phyloP scores from a whole-genome alignment of 2,113 vertebrate species.

The Pelusios castaneus region DNA sequence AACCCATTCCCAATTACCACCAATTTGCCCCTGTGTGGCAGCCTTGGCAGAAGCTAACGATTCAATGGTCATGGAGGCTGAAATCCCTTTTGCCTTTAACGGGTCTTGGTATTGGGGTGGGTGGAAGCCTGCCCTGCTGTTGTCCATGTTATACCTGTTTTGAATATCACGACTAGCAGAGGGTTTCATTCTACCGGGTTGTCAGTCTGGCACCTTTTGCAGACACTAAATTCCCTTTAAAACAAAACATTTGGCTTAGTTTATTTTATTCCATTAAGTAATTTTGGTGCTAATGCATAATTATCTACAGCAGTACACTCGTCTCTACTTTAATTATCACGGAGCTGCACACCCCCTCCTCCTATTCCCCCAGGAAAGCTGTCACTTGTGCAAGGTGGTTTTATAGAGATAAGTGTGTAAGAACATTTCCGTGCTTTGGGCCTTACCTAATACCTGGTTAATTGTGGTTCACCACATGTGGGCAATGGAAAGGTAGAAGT shows the following conservation, averaged over 20 bases:
- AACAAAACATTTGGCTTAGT: constrained; percentile 67
- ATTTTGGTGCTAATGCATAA: constrained; percentile 64
- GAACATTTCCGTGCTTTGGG: constrained; percentile 41
- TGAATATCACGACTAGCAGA: not conserved
- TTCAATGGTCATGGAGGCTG: not conserved
- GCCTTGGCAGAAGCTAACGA: not conserved
- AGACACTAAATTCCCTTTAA: constrained; percentile 49
- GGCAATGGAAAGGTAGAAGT: constrained; percentile 3
- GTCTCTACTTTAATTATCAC: constrained; percentile 62
- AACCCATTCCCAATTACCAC: not conserved
- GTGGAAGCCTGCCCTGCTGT: not conserved
- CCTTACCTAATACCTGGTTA: constrained; percentile 41
- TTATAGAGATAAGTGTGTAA: constrained; percentile 69
- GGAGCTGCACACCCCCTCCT: constrained; percentile 14
- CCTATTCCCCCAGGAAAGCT: constrained; percentile 62
- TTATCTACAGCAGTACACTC: constrained; percentile 61
- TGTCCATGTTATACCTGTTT: accelerated
- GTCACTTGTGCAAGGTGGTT: constrained; percentile 64
- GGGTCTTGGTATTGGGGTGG: not conserved
- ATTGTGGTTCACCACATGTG: constrained; percentile 35
- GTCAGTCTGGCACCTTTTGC: constrained; percentile 38
- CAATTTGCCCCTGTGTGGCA: not conserved
- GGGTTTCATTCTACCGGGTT: not conserved
- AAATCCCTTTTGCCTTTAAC: not conserved
- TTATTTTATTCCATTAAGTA: constrained; percentile 66